Percentiles rank a stretch among this genome's conserved stretches.
Evolutionary conservation across 2,888 invertebrate species (phyloP).

Genomic region (Stenodema calcarata): DNA sequence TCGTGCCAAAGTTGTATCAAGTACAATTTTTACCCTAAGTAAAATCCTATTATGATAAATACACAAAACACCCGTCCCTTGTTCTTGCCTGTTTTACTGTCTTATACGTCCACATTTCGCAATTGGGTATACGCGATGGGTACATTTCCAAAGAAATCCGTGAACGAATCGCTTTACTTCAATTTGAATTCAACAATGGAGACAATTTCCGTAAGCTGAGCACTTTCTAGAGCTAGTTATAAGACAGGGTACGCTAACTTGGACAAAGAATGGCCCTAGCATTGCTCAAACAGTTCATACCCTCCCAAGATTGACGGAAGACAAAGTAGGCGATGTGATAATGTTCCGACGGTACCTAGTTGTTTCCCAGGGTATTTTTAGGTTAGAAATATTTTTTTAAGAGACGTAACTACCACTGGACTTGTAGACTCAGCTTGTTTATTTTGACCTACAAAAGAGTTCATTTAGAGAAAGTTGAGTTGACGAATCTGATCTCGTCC

Average conservation of each 20-base stretch:
- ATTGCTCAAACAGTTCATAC: constrained; percentile 14
- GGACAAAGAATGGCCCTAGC: background rate
- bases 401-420: background rate
- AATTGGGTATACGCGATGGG: background rate
- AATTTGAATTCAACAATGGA: background rate
- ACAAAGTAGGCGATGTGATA: background rate
- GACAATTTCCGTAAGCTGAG: background rate
- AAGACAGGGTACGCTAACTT: constrained; percentile 19
- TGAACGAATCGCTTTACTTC: background rate
- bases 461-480: background rate
- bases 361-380: background rate
- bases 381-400: background rate
- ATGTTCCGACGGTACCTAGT: background rate
- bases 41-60: background rate
- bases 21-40: background rate
- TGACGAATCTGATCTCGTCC: too few relatives aligned
- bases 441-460: background rate
- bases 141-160: background rate
- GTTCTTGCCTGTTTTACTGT: background rate
- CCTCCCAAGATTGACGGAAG: constrained; percentile 4
- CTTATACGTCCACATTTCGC: background rate
- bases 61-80: background rate
- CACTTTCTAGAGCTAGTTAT: background rate
- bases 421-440: background rate
- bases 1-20: constrained; percentile 9